Percentiles rank a stretch among this genome's conserved stretches.
Conservation (phyloP, 2,113 vertebrate genomes). For the Rostratula benghalensis region DNA sequence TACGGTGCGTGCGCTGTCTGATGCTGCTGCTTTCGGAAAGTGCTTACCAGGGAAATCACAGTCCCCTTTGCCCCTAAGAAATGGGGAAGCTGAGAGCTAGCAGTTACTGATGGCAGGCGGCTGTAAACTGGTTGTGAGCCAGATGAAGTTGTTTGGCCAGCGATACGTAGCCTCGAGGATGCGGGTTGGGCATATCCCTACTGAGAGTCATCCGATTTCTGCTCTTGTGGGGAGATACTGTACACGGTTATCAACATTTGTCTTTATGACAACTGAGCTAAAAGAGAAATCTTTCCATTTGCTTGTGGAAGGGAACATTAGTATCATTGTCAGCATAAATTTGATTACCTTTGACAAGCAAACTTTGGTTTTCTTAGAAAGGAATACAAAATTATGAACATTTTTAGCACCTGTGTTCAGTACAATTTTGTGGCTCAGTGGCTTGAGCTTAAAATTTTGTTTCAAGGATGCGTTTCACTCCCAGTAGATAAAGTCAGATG, state of each 20-base stretch:
- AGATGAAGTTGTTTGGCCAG: background rate
- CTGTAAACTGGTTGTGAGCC: background rate
- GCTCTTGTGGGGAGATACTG: background rate
- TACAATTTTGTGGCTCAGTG: background rate
- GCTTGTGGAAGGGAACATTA: background rate
- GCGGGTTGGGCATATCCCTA: background rate
- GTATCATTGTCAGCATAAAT: background rate
- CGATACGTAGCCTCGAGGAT: background rate
- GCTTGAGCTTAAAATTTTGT: slow-evolving; percentile 3
- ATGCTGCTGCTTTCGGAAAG: background rate
- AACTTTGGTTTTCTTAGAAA: background rate
- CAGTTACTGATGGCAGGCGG: fast-evolving
- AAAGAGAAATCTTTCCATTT: background rate
- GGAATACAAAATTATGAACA: background rate
- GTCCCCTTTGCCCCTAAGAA: background rate
- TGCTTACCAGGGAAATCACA: background rate
- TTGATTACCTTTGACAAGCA: background rate
- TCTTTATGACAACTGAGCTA: background rate
- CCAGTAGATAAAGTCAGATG: background rate
- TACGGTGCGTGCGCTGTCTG: fast-evolving
- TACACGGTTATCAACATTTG: background rate
- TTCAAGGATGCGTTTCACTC: background rate
- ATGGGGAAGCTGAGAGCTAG: background rate
- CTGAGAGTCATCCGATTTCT: background rate
- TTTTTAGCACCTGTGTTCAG: background rate